Conservation (phyloP, 1,140 invertebrate genomes). For the Adoxophyes honmai region DNA sequence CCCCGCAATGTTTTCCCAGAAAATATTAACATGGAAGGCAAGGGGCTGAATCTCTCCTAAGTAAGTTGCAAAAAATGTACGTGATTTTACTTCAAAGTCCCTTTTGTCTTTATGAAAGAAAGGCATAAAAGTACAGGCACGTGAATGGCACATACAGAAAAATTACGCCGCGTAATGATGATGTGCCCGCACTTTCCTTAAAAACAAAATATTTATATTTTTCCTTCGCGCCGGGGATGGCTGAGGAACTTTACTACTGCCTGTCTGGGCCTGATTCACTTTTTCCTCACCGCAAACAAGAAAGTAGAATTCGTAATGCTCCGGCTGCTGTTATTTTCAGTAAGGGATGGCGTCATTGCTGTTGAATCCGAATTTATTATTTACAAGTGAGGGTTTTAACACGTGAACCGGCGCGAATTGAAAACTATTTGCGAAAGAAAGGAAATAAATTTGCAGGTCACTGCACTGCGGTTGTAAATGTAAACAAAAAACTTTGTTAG, state of each 20-base stretch:
- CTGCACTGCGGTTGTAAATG: no score
- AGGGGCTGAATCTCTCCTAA: constrained; percentile 75
- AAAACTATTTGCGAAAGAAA: neutral
- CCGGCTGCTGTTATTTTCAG: constrained; percentile 11
- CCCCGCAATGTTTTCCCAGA: constrained; percentile 74
- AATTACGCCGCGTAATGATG: constrained; percentile 75
- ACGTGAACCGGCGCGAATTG: neutral
- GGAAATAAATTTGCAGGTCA: neutral
- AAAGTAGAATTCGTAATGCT: constrained; percentile 14
- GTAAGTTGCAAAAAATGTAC: constrained; percentile 77
- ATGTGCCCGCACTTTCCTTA: constrained; percentile 69
- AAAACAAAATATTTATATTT: constrained; percentile 74
- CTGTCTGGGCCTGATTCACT: constrained; percentile 15
- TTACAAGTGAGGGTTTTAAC: constrained; percentile 11
- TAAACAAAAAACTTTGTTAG: no score
- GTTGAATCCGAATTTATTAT: constrained; percentile 15
- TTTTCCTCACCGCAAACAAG: constrained; percentile 12
- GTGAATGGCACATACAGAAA: constrained; percentile 72
- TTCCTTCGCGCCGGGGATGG: constrained; percentile 53
- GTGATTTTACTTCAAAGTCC: constrained; percentile 77
- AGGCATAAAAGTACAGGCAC: constrained; percentile 72
- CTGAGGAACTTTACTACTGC: constrained; percentile 13
- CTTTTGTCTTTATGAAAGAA: constrained; percentile 75
- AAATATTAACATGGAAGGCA: constrained; percentile 75
- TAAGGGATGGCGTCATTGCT: constrained; percentile 12